These are phyloP conservation scores for Phodopus roborovskii DNA, from an alignment of 2,113 vertebrate species.

Conservation along the genomic window DNA sequence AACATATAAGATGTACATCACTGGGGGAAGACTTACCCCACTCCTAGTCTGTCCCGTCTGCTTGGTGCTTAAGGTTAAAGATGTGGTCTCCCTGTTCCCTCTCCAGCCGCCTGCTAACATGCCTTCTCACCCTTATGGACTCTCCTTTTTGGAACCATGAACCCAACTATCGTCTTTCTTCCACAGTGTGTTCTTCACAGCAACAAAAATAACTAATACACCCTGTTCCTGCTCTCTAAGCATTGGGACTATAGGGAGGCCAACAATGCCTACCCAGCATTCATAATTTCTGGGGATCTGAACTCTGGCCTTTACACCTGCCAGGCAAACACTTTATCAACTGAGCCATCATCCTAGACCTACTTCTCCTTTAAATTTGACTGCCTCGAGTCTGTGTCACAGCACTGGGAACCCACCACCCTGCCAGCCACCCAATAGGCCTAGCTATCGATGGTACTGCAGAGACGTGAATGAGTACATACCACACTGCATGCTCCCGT, in stretches of 20 bases:
- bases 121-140: background rate
- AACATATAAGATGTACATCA: background rate
- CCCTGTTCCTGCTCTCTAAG: too few species aligned
- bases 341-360: background rate
- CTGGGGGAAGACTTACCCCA: background rate
- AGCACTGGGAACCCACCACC: background rate
- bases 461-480: background rate
- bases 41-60: background rate
- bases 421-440: too few species aligned
- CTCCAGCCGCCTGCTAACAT: too few species aligned
- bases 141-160: background rate
- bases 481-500: accelerated
- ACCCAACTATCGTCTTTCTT: background rate
- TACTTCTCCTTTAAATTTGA: background rate
- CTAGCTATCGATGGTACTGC: background rate
- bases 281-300: background rate
- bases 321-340: background rate
- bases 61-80: background rate
- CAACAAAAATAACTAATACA: background rate
- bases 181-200: background rate
- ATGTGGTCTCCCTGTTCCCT: background rate
- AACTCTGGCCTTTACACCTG: background rate
- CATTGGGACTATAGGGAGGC: background rate
- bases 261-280: background rate
- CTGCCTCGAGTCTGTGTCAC: background rate